Base-by-base conservation (phyloP, 2,113 vertebrate species). In the Ammodytes dubius region DNA sequence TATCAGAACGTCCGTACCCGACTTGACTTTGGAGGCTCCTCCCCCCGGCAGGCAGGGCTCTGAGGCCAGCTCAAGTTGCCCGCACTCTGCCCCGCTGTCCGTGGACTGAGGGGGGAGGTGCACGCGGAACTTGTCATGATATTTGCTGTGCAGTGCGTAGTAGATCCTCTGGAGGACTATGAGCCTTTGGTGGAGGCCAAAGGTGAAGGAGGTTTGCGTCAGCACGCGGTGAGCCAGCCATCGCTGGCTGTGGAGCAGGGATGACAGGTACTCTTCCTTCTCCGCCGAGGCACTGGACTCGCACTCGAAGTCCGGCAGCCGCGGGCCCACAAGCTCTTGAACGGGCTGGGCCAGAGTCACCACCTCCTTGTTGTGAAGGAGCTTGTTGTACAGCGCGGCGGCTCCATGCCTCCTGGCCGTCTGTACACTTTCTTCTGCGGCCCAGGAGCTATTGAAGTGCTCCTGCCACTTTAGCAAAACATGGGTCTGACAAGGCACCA, bases 391-490 rank as follows among this genome's bases (percentile, higher is more conserved):
- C 61, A 96, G 94, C 15, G 19, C 49, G 1, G 93, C 85, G 1
- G 95, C 94, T 15, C 93, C 94, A n/a, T 84, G 75, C 37, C 95
- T 91, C 40, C 82, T 91, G 78, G 94, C 92, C 1, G 88, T 90
- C 82, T 93, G 89, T 4, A 92, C 65, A 6, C 93, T 93, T 88
- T 96, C 95, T 79, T 96, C 95, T 4, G 92, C 83, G 3, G 95
- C 95, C 95, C 95, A 96, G 89, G 93, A 95, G 88, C 95, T 92
- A 85, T 96, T 96, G 87, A 96, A 93, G 88, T 96, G 95, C 92
- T 96, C 95, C 87, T 95, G 95, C 95, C 95, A 96, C 88, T 96
- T 96, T 71, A 95, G 89, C 94, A 96, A 95, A 80, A 96, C 94
- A 88, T 95, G 93, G 74, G 94, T 96, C 94, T 95, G 94, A 87